A percentile compares a stretch with the other conserved stretches of the same genome.
These are phyloP conservation scores for Dorcus hopei DNA, from an alignment of 2,888 invertebrate genomes.

Conservation along the genomic window DNA sequence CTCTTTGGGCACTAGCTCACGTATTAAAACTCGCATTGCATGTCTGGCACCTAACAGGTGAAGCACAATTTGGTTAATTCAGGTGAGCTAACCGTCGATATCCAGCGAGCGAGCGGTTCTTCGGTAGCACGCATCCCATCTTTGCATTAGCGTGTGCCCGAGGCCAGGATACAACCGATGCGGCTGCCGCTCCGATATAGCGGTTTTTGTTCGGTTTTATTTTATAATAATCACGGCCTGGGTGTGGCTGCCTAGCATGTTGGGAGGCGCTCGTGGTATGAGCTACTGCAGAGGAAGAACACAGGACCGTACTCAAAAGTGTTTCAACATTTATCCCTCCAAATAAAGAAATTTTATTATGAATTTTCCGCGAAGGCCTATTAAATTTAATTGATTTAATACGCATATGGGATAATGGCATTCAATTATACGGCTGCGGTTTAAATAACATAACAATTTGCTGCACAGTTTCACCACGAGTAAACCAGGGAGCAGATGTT, in stretches of 20 bases:
- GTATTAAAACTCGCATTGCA: not conserved
- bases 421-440: no score
- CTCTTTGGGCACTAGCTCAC: not conserved
- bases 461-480: no score
- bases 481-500: no score
- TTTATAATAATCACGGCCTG: constrained; percentile 31
- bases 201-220: constrained; percentile 30
- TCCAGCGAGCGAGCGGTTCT: not conserved
- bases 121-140: not conserved
- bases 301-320: constrained; percentile 1
- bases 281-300: constrained; percentile 25
- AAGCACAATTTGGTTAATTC: not conserved
- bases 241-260: constrained; percentile 33
- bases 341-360: not conserved
- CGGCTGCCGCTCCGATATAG: constrained; percentile 25
- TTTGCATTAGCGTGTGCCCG: constrained; percentile 10
- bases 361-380: no score
- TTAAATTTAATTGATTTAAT: no score
- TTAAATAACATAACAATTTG: no score
- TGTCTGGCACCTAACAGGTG: not conserved
- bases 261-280: constrained; percentile 31
- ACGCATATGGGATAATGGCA: no score
- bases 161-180: constrained; percentile 16
- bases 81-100: not conserved
- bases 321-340: not conserved